These are phyloP conservation scores for Mus spretus DNA, from an alignment of 2,797 vertebrate genomes.

Conservation along the genomic window DNA sequence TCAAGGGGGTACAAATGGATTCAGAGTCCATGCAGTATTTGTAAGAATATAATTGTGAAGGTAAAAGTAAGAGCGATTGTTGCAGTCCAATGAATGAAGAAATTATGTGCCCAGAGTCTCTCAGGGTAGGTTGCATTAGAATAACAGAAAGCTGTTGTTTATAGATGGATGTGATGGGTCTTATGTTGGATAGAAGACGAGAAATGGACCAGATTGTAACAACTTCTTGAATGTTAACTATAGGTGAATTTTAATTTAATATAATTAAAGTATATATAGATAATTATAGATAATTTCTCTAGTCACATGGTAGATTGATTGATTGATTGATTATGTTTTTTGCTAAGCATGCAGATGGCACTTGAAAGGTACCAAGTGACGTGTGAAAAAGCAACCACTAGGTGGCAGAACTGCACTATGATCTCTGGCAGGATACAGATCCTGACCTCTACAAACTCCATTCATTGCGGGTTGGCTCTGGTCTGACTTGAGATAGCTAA, in stretches of 20 bases:
- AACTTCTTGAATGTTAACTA: not conserved
- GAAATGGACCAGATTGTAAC: not conserved
- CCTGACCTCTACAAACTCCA: not conserved
- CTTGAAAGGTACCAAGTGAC: slow-evolving; percentile 32
- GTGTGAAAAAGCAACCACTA: slow-evolving; percentile 62
- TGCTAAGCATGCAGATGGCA: not conserved
- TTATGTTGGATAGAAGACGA: not conserved
- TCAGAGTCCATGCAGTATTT: not conserved
- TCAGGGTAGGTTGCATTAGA: not conserved
- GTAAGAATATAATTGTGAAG: not conserved
- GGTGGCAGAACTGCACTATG: slow-evolving; percentile 64
- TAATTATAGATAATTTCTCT: not conserved
- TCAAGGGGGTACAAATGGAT: not conserved
- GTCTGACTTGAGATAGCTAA: not conserved
- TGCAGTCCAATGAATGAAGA: not conserved
- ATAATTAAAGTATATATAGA: not conserved
- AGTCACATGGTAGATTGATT: not conserved
- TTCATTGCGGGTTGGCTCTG: not conserved
- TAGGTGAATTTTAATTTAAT: not conserved
- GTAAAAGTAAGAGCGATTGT: not conserved
- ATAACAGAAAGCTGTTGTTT: not conserved
- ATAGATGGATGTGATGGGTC: not conserved
- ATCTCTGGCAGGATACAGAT: not conserved
- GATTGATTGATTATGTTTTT: not conserved
- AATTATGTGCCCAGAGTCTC: not conserved